Conservation (phyloP, 2,797 vertebrate species). For the Simalia tracyae region DNA sequence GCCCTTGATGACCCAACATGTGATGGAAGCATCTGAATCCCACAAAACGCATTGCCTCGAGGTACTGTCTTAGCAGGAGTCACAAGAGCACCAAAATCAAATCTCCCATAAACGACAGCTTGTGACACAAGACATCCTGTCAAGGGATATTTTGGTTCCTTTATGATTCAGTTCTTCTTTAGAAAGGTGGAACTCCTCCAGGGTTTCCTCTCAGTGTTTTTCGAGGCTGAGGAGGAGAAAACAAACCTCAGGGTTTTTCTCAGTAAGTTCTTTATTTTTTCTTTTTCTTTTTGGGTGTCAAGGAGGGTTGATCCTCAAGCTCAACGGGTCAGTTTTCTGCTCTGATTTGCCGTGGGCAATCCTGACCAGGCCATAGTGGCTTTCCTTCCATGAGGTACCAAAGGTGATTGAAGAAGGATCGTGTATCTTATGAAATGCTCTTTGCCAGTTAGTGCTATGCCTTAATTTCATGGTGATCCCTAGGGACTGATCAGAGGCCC, state of each 20-base stretch:
- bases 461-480: neutral
- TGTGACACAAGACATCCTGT: slow-evolving; percentile 14
- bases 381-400: neutral
- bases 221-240: slow-evolving; percentile 29
- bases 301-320: neutral
- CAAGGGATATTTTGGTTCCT: neutral
- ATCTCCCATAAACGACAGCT: neutral
- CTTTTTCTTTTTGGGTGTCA: neutral
- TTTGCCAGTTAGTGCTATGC: neutral
- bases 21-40: slow-evolving; percentile 48
- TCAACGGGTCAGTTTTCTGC: neutral
- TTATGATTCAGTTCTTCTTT: slow-evolving; percentile 35
- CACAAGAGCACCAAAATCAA: neutral
- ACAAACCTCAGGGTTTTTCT: neutral
- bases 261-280: neutral
- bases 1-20: neutral
- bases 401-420: no score
- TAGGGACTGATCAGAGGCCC: neutral
- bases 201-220: slow-evolving; percentile 31
- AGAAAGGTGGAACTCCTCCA: neutral
- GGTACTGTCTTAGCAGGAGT: slow-evolving; percentile 5
- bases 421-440: neutral
- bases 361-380: neutral
- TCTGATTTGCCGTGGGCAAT: neutral
- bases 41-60: slow-evolving; percentile 26